Evolutionary conservation across 2,888 invertebrate species (phyloP), one percentile per base, ranked within the genome.

Genomic region (Dasypogon diadema): DNA sequence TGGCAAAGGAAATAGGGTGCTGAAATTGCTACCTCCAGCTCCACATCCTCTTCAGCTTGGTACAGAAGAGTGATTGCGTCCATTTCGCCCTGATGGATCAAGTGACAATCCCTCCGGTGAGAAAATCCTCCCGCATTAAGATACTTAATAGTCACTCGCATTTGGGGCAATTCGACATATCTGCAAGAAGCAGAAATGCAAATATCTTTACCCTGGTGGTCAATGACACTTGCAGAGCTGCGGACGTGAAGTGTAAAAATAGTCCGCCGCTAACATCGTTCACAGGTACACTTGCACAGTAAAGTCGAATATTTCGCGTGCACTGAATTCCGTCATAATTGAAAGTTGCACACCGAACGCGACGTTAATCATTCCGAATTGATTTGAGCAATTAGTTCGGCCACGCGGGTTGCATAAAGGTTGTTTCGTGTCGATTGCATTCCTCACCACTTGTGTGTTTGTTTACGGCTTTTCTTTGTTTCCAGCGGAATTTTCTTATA

Each of bases 271-370:
- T 68, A 2, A 12, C 10, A 10, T 18, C 48, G 24, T n/a, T 48
- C 48, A 24, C 65, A 68, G 65, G 65, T 68, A 48, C 37, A 30
- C 16, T n/a, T 42, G 63, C 8, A 26, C 14, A 12, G 24, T 14
- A 26, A 68, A 68, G 14, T 48, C 24, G 26, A 68, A 72, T 72
- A 22, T 30, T 72, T 72, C 14, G 21, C 54, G 21, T 55, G 30
- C 55, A n/a, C 24, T 1, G 54, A 16, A 72, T 72, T 72, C 72
- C 54, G 34, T 54, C 34, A 37, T 72, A 72, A 72, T 72, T 72
- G 72, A 55, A 72, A 72, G 37, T 55, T 37, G 72, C 54, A 10
- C 46, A 68, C 48, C 48, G 65, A 48, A n/a, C 14, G 26, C 48
- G 8, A 37, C 48, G 46, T 68, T 68, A 68, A 60, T 60, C 60